Percentiles rank a stretch among this genome's conserved stretches.
These are phyloP conservation scores for Sakesphorus luctuosus DNA, from an alignment of 2,113 vertebrate species.

Conservation along the genomic window DNA sequence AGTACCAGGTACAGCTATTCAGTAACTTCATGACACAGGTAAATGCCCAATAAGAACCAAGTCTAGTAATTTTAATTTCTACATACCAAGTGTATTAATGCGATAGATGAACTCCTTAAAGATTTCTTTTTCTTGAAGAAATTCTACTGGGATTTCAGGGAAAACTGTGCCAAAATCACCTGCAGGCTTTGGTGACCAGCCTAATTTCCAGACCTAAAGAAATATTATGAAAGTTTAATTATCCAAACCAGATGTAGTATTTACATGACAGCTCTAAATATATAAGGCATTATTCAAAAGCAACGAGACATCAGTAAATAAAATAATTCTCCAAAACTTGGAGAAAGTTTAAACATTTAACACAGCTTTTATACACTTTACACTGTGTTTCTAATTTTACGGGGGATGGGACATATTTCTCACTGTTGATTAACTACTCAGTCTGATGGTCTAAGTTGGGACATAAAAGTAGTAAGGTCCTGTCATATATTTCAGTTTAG, in stretches of 20 bases:
- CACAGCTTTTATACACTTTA: background rate
- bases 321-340: background rate
- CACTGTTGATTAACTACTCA: background rate
- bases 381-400: background rate
- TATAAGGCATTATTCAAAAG: background rate
- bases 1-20: background rate
- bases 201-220: constrained; percentile 94
- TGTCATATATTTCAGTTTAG: background rate
- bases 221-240: background rate
- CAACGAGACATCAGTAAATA: background rate
- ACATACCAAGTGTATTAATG: constrained; percentile 92
- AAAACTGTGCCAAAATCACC: constrained; percentile 91
- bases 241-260: background rate
- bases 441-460: background rate
- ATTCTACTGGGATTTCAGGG: constrained; percentile 97
- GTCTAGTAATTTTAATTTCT: background rate
- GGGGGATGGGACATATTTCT: background rate
- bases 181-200: constrained; percentile 91
- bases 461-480: background rate
- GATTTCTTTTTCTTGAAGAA: constrained; percentile 96
- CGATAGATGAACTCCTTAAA: constrained; percentile 97
- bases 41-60: background rate
- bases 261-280: background rate
- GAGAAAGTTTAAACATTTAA: background rate
- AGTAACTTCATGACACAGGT: background rate